Percentiles rank a stretch among this genome's conserved stretches.
These are phyloP conservation scores for Cheirogaleus major DNA, from an alignment of 2,797 vertebrate species.

Conservation along the genomic window DNA sequence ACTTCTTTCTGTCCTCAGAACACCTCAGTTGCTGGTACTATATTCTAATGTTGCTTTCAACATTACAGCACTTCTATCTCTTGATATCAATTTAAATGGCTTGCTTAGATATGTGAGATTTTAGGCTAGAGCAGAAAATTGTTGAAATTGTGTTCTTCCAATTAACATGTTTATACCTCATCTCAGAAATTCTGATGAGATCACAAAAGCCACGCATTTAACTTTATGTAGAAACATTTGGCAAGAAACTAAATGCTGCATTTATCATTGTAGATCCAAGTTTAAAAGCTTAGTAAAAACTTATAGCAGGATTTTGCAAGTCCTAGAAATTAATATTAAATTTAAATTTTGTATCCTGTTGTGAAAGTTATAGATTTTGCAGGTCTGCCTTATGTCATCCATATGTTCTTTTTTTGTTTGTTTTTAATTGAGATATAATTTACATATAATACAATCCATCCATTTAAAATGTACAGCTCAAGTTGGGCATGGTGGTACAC, in stretches of 20 bases:
- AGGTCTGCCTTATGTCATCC: background rate
- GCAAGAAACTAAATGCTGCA: background rate
- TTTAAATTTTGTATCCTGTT: background rate
- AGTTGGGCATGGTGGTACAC: no score
- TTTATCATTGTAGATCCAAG: background rate
- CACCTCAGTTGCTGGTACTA: background rate
- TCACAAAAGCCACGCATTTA: background rate
- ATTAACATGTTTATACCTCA: constrained; percentile 7
- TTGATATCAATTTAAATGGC: background rate
- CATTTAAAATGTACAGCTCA: background rate
- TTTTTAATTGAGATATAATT: background rate
- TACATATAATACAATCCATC: background rate
- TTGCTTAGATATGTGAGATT: background rate
- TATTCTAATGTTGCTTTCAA: background rate
- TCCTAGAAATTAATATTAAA: background rate
- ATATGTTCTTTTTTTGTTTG: background rate
- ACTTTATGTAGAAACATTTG: background rate
- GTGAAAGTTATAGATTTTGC: background rate
- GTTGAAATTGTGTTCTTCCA: background rate
- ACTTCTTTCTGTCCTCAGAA: background rate
- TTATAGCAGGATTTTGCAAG: background rate
- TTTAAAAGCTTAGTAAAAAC: constrained; percentile 16
- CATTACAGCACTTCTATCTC: background rate
- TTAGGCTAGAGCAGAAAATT: constrained; percentile 1
- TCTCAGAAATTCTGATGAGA: background rate